Base-by-base conservation (phyloP, 2,888 invertebrate species). In the Flexamia atlantica region DNA sequence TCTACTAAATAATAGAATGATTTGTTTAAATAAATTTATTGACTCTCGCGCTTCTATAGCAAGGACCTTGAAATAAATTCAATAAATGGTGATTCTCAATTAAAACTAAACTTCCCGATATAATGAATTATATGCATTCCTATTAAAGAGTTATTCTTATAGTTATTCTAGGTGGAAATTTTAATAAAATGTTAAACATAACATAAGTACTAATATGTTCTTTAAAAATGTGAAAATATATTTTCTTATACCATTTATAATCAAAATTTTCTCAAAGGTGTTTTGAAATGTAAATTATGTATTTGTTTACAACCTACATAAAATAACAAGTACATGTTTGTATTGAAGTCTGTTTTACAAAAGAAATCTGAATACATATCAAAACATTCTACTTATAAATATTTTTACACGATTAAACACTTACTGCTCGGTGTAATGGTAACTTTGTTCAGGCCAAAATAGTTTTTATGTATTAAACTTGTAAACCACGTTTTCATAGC, bases 201-300 rank as follows among this genome's bases (percentile, higher is more conserved):
- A 7, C 23, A 14, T 14, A 28, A 46, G 46, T 20, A 23, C n/a
- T n/a, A 64, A 28, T 28, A 25, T 28, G 64, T 12, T 64, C 7
- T 28, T 53, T 23, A 1, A 64, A 64, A 64, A 28, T 28, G 14
- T 57, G 17, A 57, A 57, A 23, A 57, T 64, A 64, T 64, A 64
- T 64, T 64, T 64, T 64, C 64, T 64, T 64, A 64, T 64, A 12
- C 9, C 12, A 64, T 64, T 64, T 64, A 64, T 64, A 28, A 53
- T n/a, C 30, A 64, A 64, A 64, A 64, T 30, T 12, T 3, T 30
- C 64, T 14, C 17, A 36, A 46, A 53, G 53, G 23, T 53, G 23
- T 20, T 53, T 53, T 53, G 2, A 53, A 53, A 53, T 23, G 23
- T 14, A 46, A 46, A 46, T 46, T 14, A 12, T 12, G 46, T 46